These are phyloP conservation scores for Melanotaenia parkinsoni DNA, from an alignment of 2,797 vertebrate species.

Conservation along the genomic window DNA sequence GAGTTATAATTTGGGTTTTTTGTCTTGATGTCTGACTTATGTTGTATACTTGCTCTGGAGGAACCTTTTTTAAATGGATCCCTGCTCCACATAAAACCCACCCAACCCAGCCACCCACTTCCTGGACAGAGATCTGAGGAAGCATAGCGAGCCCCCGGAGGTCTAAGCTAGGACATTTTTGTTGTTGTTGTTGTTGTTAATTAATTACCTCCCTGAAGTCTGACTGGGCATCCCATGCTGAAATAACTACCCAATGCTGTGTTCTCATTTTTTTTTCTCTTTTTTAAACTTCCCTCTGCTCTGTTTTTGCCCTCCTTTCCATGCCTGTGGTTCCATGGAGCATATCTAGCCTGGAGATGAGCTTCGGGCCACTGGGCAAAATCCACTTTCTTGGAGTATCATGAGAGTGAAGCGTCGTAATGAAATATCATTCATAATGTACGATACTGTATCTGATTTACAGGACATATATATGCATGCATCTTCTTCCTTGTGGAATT, in stretches of 20 bases:
- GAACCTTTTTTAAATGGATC: conserved; percentile 46
- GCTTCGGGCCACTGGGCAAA: conserved; percentile 48
- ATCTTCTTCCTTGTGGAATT: neutral
- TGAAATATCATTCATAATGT: conserved; percentile 38
- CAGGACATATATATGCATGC: neutral
- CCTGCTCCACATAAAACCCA: conserved; percentile 63
- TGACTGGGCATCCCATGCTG: conserved; percentile 72
- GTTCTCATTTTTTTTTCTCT: conserved; percentile 69
- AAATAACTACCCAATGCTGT: conserved; percentile 70
- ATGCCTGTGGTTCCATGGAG: conserved; percentile 52
- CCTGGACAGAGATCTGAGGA: conserved; percentile 80
- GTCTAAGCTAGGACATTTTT: conserved; percentile 77
- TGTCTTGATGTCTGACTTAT: conserved; percentile 46
- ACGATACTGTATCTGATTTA: conserved; percentile 12
- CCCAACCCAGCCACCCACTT: conserved; percentile 65
- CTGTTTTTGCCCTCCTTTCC: conserved; percentile 68
- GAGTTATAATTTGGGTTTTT: conserved; percentile 20
- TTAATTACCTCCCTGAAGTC: conserved; percentile 85
- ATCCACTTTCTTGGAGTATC: conserved; percentile 8
- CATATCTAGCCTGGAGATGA: conserved; percentile 54
- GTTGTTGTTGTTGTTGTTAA: conserved; percentile 81
- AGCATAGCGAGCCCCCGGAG: conserved; percentile 69
- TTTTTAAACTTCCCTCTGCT: conserved; percentile 51
- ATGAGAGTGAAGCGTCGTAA: too few species aligned
- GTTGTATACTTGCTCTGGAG: conserved; percentile 16